Percentiles rank a stretch among this genome's conserved stretches.
Conservation (phyloP, 1,140 invertebrate species). For the Pemphigus obesinymphae region DNA sequence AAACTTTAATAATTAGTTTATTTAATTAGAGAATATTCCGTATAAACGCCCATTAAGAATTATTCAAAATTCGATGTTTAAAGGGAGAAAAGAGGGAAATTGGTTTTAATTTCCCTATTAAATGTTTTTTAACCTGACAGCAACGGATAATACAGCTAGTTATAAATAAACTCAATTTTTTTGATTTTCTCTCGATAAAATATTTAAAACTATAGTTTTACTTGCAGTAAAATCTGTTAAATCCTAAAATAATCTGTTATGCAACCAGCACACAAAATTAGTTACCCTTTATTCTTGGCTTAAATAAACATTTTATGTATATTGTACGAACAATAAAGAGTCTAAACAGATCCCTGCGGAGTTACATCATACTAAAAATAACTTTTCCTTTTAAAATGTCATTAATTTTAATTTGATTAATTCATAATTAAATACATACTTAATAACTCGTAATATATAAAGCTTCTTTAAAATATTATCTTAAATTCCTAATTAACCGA, state of each 20-base stretch:
- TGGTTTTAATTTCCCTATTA: no score
- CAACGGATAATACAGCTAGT: no score
- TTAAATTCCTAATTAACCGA: neutral
- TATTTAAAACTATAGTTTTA: neutral
- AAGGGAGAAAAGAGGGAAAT: no score
- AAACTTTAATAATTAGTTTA: no score
- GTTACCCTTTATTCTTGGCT: neutral
- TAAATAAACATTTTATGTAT: neutral
- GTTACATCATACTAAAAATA: neutral
- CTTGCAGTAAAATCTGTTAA: neutral
- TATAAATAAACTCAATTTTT: no score
- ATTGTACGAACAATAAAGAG: neutral
- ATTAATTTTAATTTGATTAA: conserved; percentile 1
- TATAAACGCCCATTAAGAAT: no score
- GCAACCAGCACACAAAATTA: neutral
- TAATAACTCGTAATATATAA: neutral
- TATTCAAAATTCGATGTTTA: no score
- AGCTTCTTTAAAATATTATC: neutral
- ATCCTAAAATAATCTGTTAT: neutral
- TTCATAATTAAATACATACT: neutral
- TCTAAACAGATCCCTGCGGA: neutral
- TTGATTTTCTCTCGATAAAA: neutral
- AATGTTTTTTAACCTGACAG: no score
- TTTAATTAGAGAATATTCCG: no score
- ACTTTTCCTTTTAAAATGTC: neutral